phyloP scores from a whole-genome alignment of 2,113 vertebrate genomes.

The Melanostigma gelatinosum region DNA sequence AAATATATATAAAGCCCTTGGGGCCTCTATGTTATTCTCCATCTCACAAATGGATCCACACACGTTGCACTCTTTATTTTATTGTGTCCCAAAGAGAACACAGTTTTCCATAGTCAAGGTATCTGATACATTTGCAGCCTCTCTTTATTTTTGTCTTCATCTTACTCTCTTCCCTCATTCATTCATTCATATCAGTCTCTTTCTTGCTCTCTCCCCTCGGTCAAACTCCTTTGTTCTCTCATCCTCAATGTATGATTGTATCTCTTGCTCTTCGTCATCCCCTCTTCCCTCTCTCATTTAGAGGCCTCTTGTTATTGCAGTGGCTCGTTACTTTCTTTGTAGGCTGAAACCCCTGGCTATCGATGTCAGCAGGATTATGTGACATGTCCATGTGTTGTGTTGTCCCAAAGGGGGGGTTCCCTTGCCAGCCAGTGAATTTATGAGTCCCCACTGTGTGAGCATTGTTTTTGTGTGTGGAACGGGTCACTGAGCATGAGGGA shows the following conservation, averaged over 20 bases:
- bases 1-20: constrained; percentile 26
- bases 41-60: constrained; percentile 15
- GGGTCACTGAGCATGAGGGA: constrained; percentile 17
- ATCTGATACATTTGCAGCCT: no score
- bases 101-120: neutral
- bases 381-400: constrained; percentile 42
- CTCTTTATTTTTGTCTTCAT: neutral
- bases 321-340: constrained; percentile 41
- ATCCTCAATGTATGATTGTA: neutral
- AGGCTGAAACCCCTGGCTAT: constrained; percentile 28
- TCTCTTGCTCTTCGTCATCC: constrained; percentile 1
- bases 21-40: constrained; percentile 38
- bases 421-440: constrained; percentile 50
- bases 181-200: constrained; percentile 3
- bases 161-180: neutral
- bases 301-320: constrained; percentile 8
- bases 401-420: constrained; percentile 42
- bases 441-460: constrained; percentile 46
- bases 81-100: neutral
- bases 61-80: neutral
- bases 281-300: neutral
- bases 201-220: neutral
- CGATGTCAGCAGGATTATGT: constrained; percentile 46
- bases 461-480: constrained; percentile 14
- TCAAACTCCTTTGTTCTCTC: neutral